These are phyloP conservation scores for Seira ritae DNA, from an alignment of 2,888 invertebrate genomes.

Conservation along the genomic window DNA sequence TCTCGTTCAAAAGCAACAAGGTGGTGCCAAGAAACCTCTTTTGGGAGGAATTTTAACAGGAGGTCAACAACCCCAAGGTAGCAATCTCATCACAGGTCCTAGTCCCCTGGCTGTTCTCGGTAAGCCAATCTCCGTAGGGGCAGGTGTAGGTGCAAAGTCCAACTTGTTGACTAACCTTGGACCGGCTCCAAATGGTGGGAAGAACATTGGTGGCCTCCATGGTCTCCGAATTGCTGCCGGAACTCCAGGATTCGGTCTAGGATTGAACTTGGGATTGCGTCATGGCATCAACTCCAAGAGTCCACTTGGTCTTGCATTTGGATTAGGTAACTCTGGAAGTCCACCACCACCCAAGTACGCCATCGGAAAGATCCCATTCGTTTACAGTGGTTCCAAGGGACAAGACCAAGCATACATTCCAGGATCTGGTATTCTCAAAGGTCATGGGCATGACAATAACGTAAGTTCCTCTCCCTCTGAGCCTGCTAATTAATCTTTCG, in stretches of 20 bases:
- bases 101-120: neutral
- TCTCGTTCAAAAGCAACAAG: neutral
- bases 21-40: constrained; percentile 3
- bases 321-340: neutral
- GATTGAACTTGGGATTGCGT: constrained; percentile 38
- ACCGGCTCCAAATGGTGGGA: constrained; percentile 30
- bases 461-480: neutral
- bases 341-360: neutral
- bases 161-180: constrained; percentile 8
- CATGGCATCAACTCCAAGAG: constrained; percentile 43
- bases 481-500: neutral
- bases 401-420: constrained; percentile 12
- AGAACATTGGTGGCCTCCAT: constrained; percentile 23
- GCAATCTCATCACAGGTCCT: neutral
- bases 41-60: neutral
- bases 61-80: neutral
- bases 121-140: constrained; percentile 21
- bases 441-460: constrained; percentile 33
- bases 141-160: constrained; percentile 3
- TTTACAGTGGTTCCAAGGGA: neutral
- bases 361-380: neutral
- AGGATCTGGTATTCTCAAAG: constrained; percentile 25
- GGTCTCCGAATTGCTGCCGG: constrained; percentile 37
- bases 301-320: constrained; percentile 25
- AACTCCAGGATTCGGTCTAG: constrained; percentile 29